Evolutionary conservation across 2,888 invertebrate genomes (phyloP), one percentile per base, ranked within the genome.

Genomic region (Cantharis rustica): DNA sequence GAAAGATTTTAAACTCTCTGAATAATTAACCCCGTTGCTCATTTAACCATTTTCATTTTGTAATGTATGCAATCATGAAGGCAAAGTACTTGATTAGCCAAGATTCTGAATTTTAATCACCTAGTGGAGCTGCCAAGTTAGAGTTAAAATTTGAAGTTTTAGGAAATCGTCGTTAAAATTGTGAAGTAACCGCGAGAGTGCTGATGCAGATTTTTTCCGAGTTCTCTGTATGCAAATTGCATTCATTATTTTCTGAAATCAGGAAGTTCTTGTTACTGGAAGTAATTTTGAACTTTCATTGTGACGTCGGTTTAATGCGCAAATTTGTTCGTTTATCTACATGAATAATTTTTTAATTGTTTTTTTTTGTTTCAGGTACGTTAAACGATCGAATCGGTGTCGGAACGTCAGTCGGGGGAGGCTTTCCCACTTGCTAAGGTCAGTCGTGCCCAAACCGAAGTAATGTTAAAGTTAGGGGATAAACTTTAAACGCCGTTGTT

Each of bases 151-250:
- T 47, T 47, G 1, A 47, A 47, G n/a, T 47, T 47, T 47, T 47
- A 47, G 47, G n/a, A 47, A 47, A 47, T 47, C 47, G 47, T 47
- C 47, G 47, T 47, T 47, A 47, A 47, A 47, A 47, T 47, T 13
- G 23, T 23, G 47, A 47, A 47, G n/a, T 47, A 47, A 47, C 47
- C 47, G 47, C 47, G 47, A 47, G 66, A 76, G 66, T 73, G 73
- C 76, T 73, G 76, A 76, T 68, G 71, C 47, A 13, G 63, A 62
- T 62, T 61, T 62, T 68, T 75, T 72, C 69, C 69, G 13, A 20
- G 70, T 71, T 73, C 76, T 76, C 73, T 74, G 68, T 70, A 78
- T 78, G 75, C 76, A 78, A 76, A 78, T 78, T 76, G 47, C 68
- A 71, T 63, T 78, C 73, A 31, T 78, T 78, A 76, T 76, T 76